These are phyloP conservation scores for Ommatoiulus sabulosus DNA, from an alignment of 2,888 invertebrate species.

Conservation along the genomic window DNA sequence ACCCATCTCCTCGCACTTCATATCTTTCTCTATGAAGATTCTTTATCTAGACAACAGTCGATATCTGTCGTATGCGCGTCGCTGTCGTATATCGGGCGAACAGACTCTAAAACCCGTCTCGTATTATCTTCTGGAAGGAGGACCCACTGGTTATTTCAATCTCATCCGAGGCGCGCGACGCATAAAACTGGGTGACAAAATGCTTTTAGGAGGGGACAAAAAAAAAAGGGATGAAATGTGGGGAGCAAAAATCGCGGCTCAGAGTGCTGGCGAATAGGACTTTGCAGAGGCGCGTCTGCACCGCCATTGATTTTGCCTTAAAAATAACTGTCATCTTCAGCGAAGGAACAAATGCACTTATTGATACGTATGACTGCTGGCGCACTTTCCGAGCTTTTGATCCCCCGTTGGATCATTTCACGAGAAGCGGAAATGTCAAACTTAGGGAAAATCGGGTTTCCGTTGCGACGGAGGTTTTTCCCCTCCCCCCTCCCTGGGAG, in stretches of 20 bases:
- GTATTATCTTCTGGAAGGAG: neutral
- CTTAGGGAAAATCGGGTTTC: slow-evolving; percentile 19
- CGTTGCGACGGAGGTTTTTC: neutral
- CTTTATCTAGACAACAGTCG: slow-evolving; percentile 15
- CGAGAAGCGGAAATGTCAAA: slow-evolving; percentile 11
- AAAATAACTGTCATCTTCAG: slow-evolving; percentile 19
- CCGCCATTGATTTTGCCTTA: slow-evolving; percentile 9
- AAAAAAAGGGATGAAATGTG: neutral
- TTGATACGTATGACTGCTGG: slow-evolving; percentile 19
- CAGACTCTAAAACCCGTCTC: neutral
- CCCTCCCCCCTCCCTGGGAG: neutral
- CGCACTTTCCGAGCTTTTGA: slow-evolving; percentile 19
- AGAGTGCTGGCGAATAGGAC: neutral
- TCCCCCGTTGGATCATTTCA: neutral
- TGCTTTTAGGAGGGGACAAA: neutral
- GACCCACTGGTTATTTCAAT: slow-evolving; percentile 19
- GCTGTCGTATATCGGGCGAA: neutral
- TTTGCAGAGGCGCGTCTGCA: neutral
- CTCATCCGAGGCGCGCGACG: neutral
- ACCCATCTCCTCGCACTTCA: slow-evolving; percentile 4
- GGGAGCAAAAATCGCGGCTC: neutral
- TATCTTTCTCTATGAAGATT: neutral
- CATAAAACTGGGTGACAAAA: slow-evolving; percentile 2
- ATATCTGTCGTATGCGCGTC: neutral
- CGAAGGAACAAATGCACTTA: slow-evolving; percentile 19